Evolutionary conservation across 2,797 vertebrate species (phyloP).

Genomic region (Chanos chanos): DNA sequence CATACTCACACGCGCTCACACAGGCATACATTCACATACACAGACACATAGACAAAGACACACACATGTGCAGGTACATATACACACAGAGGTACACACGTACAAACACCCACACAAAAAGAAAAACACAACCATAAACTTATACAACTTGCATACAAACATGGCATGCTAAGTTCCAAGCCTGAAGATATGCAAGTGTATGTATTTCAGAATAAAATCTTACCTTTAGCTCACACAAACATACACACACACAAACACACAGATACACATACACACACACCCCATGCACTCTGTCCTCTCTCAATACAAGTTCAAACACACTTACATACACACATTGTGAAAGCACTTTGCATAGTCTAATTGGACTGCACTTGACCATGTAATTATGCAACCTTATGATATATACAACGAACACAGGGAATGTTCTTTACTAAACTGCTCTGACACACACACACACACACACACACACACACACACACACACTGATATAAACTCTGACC

Average conservation of each 20-base stretch:
- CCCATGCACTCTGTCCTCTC: too few species aligned
- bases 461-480: neutral
- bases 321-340: too few species aligned
- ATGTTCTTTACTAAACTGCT: neutral
- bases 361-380: too few species aligned
- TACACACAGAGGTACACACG: conserved; percentile 2
- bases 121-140: neutral
- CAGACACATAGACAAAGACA: neutral
- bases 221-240: neutral
- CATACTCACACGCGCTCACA: neutral
- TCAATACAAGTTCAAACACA: too few species aligned
- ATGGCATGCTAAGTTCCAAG: neutral
- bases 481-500: neutral
- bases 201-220: too few species aligned
- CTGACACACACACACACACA: neutral
- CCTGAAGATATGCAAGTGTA: neutral
- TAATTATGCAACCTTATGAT: too few species aligned
- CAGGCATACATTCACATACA: neutral
- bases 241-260: neutral
- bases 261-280: neutral
- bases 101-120: neutral
- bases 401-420: too few species aligned
- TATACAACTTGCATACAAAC: neutral
- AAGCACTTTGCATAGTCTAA: too few species aligned
- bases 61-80: neutral